These are phyloP conservation scores for Crambe crambe DNA, from an alignment of 37 sponge, comb jelly and placozoan genomes.

Conservation along the genomic window DNA sequence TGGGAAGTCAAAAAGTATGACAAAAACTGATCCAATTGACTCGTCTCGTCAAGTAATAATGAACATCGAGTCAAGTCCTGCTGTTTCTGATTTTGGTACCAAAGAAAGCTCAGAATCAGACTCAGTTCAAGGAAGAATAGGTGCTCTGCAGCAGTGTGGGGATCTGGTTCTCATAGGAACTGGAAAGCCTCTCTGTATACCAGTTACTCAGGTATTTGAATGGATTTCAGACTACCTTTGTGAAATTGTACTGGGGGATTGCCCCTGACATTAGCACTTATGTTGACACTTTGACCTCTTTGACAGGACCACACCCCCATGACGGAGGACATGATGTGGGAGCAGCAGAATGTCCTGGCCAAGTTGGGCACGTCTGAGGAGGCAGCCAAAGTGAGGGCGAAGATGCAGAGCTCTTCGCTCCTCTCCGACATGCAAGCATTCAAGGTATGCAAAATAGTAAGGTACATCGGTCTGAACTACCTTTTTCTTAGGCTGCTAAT, in stretches of 20 bases:
- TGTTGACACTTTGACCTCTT: no score
- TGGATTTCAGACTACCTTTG: no score
- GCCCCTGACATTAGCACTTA: no score
- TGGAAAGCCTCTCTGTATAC: constrained; percentile 75
- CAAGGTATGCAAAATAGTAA: no score
- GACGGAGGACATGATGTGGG: constrained; percentile 93
- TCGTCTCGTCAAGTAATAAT: neutral
- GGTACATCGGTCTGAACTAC: no score
- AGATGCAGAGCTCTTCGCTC: constrained; percentile 94
- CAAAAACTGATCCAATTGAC: neutral
- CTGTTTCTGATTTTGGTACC: neutral
- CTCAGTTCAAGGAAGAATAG: constrained; percentile 21
- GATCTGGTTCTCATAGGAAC: constrained; percentile 75
- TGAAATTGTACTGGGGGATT: no score
- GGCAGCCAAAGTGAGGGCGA: constrained; percentile 82
- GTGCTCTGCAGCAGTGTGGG: constrained; percentile 52
- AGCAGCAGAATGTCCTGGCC: constrained; percentile 82
- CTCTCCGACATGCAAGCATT: constrained; percentile 99
- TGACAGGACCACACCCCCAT: constrained; percentile 84
- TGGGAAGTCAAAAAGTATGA: no score
- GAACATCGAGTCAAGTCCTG: neutral
- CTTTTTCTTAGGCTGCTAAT: constrained; percentile 99
- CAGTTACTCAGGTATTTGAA: constrained; percentile 84
- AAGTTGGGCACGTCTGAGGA: constrained; percentile 90
- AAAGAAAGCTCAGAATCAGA: neutral